These are phyloP conservation scores for Panagrolaimus sp. DNA, from an alignment of 1,140 invertebrate species.

Conservation along the genomic window DNA sequence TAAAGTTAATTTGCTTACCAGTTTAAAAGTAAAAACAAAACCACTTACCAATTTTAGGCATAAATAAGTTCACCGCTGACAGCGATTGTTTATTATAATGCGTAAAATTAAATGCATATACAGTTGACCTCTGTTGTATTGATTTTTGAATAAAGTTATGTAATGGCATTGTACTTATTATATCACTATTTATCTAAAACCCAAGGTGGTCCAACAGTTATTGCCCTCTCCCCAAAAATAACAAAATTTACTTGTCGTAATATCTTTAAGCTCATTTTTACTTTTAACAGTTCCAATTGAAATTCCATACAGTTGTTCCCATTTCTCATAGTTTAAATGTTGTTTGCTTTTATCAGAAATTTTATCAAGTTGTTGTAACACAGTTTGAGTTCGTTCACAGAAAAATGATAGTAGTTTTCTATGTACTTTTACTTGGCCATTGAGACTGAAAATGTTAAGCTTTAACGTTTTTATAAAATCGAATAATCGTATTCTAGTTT, in stretches of 20 bases:
- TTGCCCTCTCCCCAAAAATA: no score
- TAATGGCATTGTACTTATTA: background rate
- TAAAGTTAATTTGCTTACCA: no score
- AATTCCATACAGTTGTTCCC: no score
- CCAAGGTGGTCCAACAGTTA: no score
- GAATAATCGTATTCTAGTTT: no score
- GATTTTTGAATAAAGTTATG: slow-evolving; percentile 19
- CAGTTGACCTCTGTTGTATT: background rate
- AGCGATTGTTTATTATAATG: slow-evolving; percentile 20
- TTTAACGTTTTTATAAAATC: no score
- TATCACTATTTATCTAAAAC: background rate
- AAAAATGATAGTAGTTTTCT: slow-evolving; percentile 27
- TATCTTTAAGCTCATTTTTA: background rate
- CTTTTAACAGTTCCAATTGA: slow-evolving; percentile 9
- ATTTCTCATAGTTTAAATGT: no score
- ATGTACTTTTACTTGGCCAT: slow-evolving; percentile 22
- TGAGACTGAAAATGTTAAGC: slow-evolving; percentile 29
- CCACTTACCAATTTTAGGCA: slow-evolving; percentile 16
- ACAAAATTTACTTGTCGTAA: slow-evolving; percentile 22
- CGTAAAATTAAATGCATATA: slow-evolving; percentile 10
- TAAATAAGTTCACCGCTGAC: slow-evolving; percentile 11
- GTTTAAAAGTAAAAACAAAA: no score
- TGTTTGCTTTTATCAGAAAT: no score
- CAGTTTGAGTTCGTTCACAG: slow-evolving; percentile 6
- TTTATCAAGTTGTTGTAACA: no score